These are phyloP conservation scores for Leucoraja ocellata DNA, from an alignment of 2,797 vertebrate species.

Conservation along the genomic window DNA sequence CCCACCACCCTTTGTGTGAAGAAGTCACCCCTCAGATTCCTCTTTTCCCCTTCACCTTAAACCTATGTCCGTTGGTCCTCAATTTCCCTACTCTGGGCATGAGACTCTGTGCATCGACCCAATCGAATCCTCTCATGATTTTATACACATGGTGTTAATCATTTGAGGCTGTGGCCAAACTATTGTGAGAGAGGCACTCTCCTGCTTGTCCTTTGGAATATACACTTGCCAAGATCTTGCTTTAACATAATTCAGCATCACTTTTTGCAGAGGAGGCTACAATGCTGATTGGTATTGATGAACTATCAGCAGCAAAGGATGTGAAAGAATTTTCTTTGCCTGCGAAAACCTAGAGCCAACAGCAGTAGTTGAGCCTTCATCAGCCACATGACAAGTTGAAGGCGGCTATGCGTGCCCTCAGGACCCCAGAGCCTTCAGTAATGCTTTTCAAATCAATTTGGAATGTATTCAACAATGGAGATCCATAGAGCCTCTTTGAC, in stretches of 20 bases:
- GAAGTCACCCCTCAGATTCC: no score
- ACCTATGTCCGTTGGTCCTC: no score
- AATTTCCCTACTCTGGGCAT: no score
- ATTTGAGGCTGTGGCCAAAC: neutral
- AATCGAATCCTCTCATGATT: no score
- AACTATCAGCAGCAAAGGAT: constrained; percentile 1
- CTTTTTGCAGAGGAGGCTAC: neutral
- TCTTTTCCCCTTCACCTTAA: no score
- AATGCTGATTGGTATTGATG: constrained; percentile 14
- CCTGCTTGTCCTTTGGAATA: neutral
- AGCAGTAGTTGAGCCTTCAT: neutral
- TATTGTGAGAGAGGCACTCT: no score
- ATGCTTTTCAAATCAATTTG: constrained; percentile 26
- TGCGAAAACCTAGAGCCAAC: neutral
- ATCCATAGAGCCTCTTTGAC: constrained; percentile 26
- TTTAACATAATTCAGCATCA: neutral
- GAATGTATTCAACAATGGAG: constrained; percentile 22
- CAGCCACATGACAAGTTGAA: constrained; percentile 26
- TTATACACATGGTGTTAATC: neutral
- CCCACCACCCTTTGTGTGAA: no score
- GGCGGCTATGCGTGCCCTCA: neutral
- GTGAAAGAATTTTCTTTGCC: constrained; percentile 14
- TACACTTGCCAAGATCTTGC: neutral
- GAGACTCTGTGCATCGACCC: no score
- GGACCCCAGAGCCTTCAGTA: neutral